These are phyloP conservation scores for Trilocha varians DNA, from an alignment of 2,888 invertebrate genomes.

Conservation along the genomic window DNA sequence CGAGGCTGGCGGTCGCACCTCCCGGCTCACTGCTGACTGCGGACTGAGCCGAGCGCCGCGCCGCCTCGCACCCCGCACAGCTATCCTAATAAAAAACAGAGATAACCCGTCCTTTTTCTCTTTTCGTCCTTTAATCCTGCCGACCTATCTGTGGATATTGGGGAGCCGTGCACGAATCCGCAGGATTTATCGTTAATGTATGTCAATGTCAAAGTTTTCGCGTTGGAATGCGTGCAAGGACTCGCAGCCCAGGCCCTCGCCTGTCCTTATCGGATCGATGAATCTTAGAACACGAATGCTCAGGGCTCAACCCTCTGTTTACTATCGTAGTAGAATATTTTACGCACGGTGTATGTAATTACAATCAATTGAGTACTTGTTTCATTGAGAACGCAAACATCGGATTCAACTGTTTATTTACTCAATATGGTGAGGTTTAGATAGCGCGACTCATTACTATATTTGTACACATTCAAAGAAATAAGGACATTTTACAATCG, in stretches of 20 bases:
- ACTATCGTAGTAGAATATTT: too few relatives aligned
- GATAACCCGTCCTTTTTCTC: constrained; percentile 1
- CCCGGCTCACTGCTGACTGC: background rate
- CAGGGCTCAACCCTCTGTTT: too few relatives aligned
- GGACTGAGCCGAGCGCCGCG: background rate
- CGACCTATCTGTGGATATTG: background rate
- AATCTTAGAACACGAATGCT: background rate
- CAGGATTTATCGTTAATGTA: background rate
- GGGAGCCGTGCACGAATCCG: background rate
- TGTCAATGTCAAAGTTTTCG: background rate
- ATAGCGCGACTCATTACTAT: too few relatives aligned
- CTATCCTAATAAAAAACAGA: background rate
- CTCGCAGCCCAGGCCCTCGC: background rate
- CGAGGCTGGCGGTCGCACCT: background rate
- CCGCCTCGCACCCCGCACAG: background rate
- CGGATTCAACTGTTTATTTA: background rate
- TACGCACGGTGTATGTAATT: background rate
- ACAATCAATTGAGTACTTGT: background rate
- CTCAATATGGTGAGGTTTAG: background rate
- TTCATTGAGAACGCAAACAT: background rate
- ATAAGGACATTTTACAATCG: too few relatives aligned
- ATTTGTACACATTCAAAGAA: too few relatives aligned
- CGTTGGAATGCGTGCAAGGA: background rate
- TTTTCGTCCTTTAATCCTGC: background rate
- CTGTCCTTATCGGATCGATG: background rate